Evolutionary conservation across 2,797 vertebrate genomes (phyloP), one percentile per base, ranked within the genome.

Genomic region (Acropternis orthonyx): DNA sequence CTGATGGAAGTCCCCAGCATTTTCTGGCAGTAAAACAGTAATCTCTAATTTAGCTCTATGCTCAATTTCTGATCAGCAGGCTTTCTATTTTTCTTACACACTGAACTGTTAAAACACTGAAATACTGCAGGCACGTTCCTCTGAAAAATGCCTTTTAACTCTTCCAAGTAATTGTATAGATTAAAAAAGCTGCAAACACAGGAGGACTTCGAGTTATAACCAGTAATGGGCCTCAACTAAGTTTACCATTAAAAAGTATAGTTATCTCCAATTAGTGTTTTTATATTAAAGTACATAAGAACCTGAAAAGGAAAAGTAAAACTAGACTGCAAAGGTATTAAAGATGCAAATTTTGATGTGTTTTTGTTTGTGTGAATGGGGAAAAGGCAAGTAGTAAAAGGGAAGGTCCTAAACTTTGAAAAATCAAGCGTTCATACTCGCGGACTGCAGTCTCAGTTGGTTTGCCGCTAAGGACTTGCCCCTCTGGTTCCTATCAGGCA

Each of bases 391-490:
- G 56, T 2, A 79, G 61, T 49, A 91, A 62, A 81, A 90, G 41
- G 36, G 16, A 92, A 44, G 28, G 41, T 59, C 68, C 71, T 91
- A 85, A 67, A 71, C 22, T 85, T 44, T 3, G 6, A 75, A 51
- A 61, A 82, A 30, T 17, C 37, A 66, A 54, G 56, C 7, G 28
- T 36, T 87, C 59, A 11, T 34, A 34, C 46, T 74, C 21, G 18
- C 82, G 94, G 66, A 85, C 21, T 69, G 84, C 39, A 91, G 52
- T 62, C 75, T 71, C 85, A 46, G 86, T 69, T 75, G 88, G 85
- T 86, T 93, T 97, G 86, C 85, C 91, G 92, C 93, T 81, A 88
- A 96, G 88, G 90, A 92, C 71, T 80, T 91, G 71, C 75, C 80
- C 93, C 92, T 97, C 10, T 81, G 94, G 81, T 77, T 96, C 61